phyloP scores from a whole-genome alignment of 2,113 vertebrate species.

The Monarcha castaneiventris region DNA sequence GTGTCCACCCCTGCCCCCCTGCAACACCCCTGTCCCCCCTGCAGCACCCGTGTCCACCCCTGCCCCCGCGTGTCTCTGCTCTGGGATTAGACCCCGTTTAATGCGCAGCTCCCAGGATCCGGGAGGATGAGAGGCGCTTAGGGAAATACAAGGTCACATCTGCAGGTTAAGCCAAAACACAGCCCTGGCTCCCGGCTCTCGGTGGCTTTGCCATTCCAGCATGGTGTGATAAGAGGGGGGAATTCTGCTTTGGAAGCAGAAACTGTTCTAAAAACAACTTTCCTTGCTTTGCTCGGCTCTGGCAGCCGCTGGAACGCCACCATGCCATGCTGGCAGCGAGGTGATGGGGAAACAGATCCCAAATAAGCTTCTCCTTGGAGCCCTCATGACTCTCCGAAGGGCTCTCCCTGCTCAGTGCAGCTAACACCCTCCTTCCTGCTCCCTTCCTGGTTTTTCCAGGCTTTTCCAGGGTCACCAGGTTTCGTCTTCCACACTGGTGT shows the following conservation, averaged over 20 bases:
- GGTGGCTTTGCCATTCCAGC: neutral
- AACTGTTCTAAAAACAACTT: neutral
- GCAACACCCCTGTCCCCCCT: too few species aligned
- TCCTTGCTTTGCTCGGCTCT: neutral
- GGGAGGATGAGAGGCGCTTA: neutral
- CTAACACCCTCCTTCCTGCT: neutral
- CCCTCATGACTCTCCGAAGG: neutral
- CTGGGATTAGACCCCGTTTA: neutral
- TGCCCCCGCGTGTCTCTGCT: neutral
- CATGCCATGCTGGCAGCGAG: rapidly evolving
- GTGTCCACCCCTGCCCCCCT: neutral
- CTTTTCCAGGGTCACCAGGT: rapidly evolving
- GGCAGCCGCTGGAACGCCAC: rapidly evolving
- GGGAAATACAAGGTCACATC: neutral
- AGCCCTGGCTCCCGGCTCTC: neutral
- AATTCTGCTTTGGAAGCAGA: neutral
- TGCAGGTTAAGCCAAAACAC: neutral
- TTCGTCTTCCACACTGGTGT: neutral
- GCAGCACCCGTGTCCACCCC: rapidly evolving
- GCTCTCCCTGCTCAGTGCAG: neutral
- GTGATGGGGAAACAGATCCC: neutral
- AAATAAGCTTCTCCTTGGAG: neutral
- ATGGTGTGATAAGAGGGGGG: neutral
- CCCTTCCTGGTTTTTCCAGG: neutral
- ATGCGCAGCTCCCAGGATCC: neutral